Evolutionary conservation across 2,888 invertebrate species (phyloP).

Genomic region (Iselma pallidipennis): DNA sequence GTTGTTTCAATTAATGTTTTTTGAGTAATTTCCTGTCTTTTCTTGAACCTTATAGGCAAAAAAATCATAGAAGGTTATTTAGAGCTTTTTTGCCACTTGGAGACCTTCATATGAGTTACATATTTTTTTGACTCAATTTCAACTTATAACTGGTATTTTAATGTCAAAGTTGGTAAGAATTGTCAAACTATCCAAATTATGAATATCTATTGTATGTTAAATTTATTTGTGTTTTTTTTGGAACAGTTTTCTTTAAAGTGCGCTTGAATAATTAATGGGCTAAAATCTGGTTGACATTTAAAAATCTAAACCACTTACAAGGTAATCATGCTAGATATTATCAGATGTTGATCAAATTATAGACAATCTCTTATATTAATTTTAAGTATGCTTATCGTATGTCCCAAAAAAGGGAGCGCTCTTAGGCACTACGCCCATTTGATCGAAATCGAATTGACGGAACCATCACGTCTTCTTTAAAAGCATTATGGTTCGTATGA

Average conservation of each 20-base stretch:
- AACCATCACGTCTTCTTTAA: too few relatives aligned
- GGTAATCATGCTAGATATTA: not conserved
- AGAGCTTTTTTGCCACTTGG: not conserved
- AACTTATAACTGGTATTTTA: not conserved
- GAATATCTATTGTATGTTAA: not conserved
- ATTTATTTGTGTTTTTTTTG: too few relatives aligned
- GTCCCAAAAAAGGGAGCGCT: too few relatives aligned
- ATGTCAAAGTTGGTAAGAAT: not conserved
- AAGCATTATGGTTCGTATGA: too few relatives aligned
- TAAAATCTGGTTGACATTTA: not conserved
- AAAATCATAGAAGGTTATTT: not conserved
- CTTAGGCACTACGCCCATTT: too few relatives aligned
- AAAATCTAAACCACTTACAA: not conserved
- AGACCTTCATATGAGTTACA: not conserved
- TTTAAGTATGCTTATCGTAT: too few relatives aligned
- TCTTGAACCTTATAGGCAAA: too few relatives aligned
- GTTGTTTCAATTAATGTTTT: too few relatives aligned
- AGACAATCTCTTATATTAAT: too few relatives aligned
- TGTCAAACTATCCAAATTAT: not conserved
- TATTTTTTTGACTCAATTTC: too few relatives aligned
- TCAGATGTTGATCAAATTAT: not conserved
- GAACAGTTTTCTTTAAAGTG: not conserved
- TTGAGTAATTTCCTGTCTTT: too few relatives aligned
- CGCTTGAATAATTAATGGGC: not conserved
- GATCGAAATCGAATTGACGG: too few relatives aligned